phyloP scores from a whole-genome alignment of 2,113 vertebrate genomes.

The Rhombomys opimus region DNA sequence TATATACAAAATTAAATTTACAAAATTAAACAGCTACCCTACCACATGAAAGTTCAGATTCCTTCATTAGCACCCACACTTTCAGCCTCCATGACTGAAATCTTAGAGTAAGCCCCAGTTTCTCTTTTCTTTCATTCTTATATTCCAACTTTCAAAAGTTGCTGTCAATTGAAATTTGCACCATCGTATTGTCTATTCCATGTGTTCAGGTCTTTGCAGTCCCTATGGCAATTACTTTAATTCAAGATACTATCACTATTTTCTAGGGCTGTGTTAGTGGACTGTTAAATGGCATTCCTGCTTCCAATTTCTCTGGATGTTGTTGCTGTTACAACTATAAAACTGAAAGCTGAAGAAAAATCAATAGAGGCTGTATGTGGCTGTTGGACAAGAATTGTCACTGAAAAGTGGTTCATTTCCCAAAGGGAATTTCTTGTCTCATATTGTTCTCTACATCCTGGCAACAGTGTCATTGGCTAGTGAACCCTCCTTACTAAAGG shows the following conservation, averaged over 20 bases:
- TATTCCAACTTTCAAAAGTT: neutral
- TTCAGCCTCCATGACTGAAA: neutral
- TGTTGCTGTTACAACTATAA: conserved; percentile 46
- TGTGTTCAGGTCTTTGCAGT: conserved; percentile 11
- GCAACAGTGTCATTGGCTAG: neutral
- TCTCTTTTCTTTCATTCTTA: neutral
- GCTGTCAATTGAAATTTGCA: conserved; percentile 18
- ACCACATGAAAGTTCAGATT: neutral
- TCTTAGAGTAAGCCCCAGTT: neutral
- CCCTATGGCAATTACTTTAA: neutral
- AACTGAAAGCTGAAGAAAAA: conserved; percentile 38
- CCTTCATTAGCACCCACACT: neutral
- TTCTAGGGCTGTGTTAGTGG: neutral
- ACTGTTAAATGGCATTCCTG: conserved; percentile 5
- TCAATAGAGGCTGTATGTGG: conserved; percentile 32
- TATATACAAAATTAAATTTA: neutral
- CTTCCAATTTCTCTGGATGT: conserved; percentile 36
- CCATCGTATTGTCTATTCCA: neutral
- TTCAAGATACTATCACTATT: neutral
- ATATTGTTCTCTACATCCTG: neutral
- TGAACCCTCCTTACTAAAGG: neutral
- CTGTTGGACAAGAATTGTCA: conserved; percentile 54
- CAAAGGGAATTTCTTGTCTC: conserved; percentile 41
- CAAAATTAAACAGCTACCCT: neutral
- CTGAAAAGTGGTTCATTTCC: conserved; percentile 31